These are phyloP conservation scores for Rhopalosiphum maidis DNA, from an alignment of 1,140 invertebrate genomes.

Conservation along the genomic window DNA sequence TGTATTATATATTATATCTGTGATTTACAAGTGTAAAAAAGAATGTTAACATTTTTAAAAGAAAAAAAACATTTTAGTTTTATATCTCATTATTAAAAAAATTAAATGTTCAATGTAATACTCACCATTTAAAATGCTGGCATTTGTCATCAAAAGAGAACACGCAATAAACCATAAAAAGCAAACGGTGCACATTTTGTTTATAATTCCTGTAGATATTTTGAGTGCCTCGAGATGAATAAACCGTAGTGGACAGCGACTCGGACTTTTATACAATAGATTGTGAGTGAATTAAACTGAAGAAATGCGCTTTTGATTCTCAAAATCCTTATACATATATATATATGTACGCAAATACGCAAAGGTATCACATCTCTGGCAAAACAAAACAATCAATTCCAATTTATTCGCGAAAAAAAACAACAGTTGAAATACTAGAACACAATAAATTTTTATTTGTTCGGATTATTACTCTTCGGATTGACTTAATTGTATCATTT, in stretches of 20 bases:
- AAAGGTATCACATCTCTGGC: neutral
- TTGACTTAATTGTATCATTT: constrained; percentile 34
- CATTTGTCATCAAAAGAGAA: constrained; percentile 26
- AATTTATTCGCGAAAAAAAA: constrained; percentile 31
- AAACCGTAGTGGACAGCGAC: neutral
- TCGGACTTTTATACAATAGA: neutral
- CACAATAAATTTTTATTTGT: constrained; percentile 50
- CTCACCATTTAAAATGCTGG: constrained; percentile 34
- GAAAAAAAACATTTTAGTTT: neutral
- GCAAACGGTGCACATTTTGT: constrained; percentile 30
- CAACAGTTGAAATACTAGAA: constrained; percentile 4
- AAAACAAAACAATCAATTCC: constrained; percentile 56
- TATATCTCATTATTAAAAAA: too few relatives aligned
- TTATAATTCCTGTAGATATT: neutral
- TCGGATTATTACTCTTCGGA: constrained; percentile 3
- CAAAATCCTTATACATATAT: constrained; percentile 24
- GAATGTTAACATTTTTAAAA: neutral
- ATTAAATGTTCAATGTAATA: neutral
- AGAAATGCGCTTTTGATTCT: constrained; percentile 5
- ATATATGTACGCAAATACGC: neutral
- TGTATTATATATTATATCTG: too few relatives aligned
- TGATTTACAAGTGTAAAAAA: neutral
- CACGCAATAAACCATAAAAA: constrained; percentile 4
- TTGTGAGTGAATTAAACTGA: constrained; percentile 42
- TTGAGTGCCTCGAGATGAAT: neutral